Evolutionary conservation across 2,113 vertebrate genomes (phyloP).

Genomic region (Aphelocoma coerulescens): DNA sequence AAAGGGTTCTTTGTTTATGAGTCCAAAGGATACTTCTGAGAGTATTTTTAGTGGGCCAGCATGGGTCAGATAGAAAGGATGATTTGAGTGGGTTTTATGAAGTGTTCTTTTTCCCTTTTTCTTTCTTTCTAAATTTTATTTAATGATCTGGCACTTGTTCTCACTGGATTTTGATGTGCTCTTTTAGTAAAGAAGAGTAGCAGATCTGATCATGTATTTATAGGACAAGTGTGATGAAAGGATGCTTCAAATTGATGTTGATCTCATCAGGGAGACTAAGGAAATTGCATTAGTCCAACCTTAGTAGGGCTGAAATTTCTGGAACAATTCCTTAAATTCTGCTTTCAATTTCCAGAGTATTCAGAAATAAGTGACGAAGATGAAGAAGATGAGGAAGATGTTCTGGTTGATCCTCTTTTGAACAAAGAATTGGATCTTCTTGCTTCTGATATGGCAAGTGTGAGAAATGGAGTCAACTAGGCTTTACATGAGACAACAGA

Average conservation of each 20-base stretch:
- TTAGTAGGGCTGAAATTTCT: neutral
- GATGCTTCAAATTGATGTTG: neutral
- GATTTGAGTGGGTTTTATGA: neutral
- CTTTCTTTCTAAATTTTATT: neutral
- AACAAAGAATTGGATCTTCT: neutral
- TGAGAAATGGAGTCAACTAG: neutral
- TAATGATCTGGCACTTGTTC: neutral
- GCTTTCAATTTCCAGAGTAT: slow-evolving; percentile 67
- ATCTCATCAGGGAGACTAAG: neutral
- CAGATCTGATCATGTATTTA: neutral
- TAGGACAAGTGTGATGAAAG: neutral
- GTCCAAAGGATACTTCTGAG: neutral
- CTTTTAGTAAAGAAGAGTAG: neutral
- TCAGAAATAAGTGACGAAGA: neutral
- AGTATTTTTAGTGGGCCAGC: neutral
- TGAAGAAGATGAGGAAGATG: slow-evolving; percentile 4
- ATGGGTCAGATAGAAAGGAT: neutral
- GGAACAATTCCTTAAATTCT: neutral
- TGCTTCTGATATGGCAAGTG: slow-evolving; percentile 18
- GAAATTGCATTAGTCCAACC: neutral
- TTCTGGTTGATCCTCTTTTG: neutral
- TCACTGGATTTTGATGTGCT: neutral
- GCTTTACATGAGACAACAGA: neutral
- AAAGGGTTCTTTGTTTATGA: neutral
- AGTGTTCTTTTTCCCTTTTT: neutral